Evolutionary conservation across 2,113 vertebrate genomes (phyloP), one percentile per base, ranked within the genome.

Genomic region (Ariopsis seemanni): DNA sequence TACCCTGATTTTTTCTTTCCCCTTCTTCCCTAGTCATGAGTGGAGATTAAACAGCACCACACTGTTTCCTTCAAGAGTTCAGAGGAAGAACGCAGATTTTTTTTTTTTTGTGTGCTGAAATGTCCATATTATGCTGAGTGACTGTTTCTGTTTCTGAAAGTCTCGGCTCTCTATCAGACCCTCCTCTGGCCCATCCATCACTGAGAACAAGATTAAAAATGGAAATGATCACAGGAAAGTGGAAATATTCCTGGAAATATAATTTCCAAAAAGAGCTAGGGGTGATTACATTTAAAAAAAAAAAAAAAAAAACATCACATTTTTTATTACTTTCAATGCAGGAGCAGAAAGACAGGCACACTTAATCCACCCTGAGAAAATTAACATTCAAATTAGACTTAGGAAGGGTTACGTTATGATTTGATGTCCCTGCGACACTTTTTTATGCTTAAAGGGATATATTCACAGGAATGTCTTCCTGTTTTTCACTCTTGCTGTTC

Each of bases 321-420:
- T 75, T 75, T 52, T 67, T 89, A 57, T 84, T 86, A 34, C 78
- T 82, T 86, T 72, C 53, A 52, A 53, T 74, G 65, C 80, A 84
- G 87, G 58, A 80, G 62, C 9, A 22, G 63, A 80, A 88, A 75
- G 81, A 82, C 77, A 87, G 69, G 69, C 78, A 69, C 78, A 55
- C 69, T 86, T 88, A 91, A 91, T 91, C 90, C 75, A 42, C 85
- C 77, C 89, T 55, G 57, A 77, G 82, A 88, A 84, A 82, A 89
- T 88, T 86, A 89, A 89, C 60, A 91, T 89, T 89, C 81, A 67
- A 88, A 88, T 84, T 88, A 88, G 69, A 77, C 25, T 58, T n/a
- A 18, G 53, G n/a, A n/a, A 57, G 53, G 53, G 34, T 34, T 80
- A 53, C 53, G 58, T 75, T 75, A 75, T 75, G 20, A 52, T 75